Conservation (phyloP, 2,113 vertebrate genomes). For the Actinemys pallida region DNA sequence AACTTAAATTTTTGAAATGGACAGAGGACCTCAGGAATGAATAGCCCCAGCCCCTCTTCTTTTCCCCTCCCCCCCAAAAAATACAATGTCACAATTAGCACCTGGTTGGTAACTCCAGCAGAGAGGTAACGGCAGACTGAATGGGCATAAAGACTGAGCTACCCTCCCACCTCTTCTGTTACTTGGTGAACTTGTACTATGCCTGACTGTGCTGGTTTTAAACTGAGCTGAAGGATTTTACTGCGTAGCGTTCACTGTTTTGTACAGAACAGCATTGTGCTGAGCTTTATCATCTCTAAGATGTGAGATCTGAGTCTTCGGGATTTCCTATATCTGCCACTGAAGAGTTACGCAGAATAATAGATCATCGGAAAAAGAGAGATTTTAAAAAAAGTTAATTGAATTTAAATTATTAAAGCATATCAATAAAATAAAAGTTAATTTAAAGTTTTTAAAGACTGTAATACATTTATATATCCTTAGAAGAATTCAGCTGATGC, state of each 20-base stretch:
- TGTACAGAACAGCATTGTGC: neutral
- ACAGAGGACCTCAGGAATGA: neutral
- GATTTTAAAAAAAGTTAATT: slow-evolving; percentile 28
- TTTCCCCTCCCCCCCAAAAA: neutral
- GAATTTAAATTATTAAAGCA: slow-evolving; percentile 48
- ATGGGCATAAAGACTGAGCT: neutral
- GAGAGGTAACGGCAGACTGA: neutral
- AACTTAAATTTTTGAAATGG: neutral
- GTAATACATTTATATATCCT: neutral
- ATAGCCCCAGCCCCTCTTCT: neutral
- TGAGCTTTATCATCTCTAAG: neutral
- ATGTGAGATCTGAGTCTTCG: slow-evolving; percentile 18
- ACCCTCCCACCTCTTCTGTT: neutral
- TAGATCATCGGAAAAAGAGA: slow-evolving; percentile 10
- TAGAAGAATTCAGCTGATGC: neutral
- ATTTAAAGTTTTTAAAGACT: slow-evolving; percentile 21
- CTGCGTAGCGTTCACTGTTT: rapidly evolving
- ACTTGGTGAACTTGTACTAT: neutral
- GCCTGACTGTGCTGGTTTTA: neutral
- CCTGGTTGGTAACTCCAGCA: neutral
- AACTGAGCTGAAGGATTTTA: neutral
- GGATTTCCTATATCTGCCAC: slow-evolving; percentile 38
- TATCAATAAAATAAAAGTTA: slow-evolving; percentile 47
- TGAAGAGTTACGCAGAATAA: slow-evolving; percentile 21
- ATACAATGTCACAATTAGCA: neutral